These are phyloP conservation scores for Eubucco bourcierii DNA, from an alignment of 2,113 vertebrate species.

Conservation along the genomic window DNA sequence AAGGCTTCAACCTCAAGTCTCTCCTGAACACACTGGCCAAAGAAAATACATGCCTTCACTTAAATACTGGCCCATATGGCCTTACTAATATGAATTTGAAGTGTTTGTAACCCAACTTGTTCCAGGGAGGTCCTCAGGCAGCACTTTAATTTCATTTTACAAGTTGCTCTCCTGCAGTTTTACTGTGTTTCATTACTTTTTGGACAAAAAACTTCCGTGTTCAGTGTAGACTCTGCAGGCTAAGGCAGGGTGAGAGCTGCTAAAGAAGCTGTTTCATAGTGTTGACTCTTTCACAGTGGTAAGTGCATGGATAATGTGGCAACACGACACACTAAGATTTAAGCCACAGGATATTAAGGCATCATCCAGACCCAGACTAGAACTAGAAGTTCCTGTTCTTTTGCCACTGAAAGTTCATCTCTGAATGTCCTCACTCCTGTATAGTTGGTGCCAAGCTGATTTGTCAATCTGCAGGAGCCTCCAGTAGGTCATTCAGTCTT, in stretches of 20 bases:
- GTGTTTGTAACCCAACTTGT: neutral
- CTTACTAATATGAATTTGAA: slow-evolving; percentile 1
- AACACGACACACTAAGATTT: neutral
- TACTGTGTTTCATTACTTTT: neutral
- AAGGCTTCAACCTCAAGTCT: neutral
- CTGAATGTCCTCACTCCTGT: neutral
- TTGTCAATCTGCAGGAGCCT: neutral
- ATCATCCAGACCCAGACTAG: neutral
- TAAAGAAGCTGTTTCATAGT: neutral
- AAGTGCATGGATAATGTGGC: neutral
- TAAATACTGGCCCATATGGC: neutral
- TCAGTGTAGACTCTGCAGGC: neutral
- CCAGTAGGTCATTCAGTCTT: neutral
- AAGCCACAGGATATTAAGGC: neutral
- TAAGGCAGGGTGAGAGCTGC: neutral
- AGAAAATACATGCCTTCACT: neutral
- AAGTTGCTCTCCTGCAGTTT: neutral
- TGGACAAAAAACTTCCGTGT: neutral
- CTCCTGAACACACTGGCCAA: neutral
- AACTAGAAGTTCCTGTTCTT: neutral
- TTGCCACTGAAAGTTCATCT: neutral
- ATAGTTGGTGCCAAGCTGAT: neutral
- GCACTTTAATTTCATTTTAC: slow-evolving; percentile 26
- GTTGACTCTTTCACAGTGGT: neutral
- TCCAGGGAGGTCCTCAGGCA: neutral